Percentiles rank a stretch among this genome's conserved stretches.
phyloP scores from a whole-genome alignment of 1,140 invertebrate genomes.

The Gonioctena quinquepunctata region DNA sequence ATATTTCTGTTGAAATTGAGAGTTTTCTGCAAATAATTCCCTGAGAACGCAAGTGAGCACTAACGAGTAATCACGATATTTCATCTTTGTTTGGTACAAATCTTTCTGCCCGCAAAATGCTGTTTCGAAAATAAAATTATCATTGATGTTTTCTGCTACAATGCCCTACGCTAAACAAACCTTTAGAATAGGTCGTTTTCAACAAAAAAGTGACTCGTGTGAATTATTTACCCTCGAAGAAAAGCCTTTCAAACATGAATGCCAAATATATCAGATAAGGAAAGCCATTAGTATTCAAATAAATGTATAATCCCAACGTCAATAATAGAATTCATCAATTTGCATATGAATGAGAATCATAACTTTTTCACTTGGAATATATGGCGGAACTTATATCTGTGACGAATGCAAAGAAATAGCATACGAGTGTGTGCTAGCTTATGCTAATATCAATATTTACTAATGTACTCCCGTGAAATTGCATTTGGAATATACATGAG shows the following conservation, averaged over 20 bases:
- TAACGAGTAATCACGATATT: too few relatives aligned
- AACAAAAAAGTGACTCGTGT: not conserved
- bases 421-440: not conserved
- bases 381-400: not conserved
- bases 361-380: not conserved
- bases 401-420: not conserved
- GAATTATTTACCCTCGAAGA: not conserved
- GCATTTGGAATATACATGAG: not conserved
- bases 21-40: too few relatives aligned
- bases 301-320: constrained; percentile 36
- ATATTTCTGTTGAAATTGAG: too few relatives aligned
- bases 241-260: not conserved
- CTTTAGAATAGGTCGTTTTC: too few relatives aligned
- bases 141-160: too few relatives aligned
- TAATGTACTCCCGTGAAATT: not conserved
- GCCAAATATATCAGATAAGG: not conserved
- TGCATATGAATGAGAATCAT: constrained; percentile 29
- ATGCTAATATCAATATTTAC: constrained; percentile 4
- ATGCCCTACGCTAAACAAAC: too few relatives aligned
- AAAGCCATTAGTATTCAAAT: constrained; percentile 29
- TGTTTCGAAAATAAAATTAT: too few relatives aligned
- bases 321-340: constrained; percentile 29
- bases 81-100: too few relatives aligned
- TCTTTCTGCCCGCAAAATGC: too few relatives aligned
- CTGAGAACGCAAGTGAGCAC: too few relatives aligned